Conservation (phyloP, 2,797 vertebrate genomes). For the Aplochiton taeniatus region DNA sequence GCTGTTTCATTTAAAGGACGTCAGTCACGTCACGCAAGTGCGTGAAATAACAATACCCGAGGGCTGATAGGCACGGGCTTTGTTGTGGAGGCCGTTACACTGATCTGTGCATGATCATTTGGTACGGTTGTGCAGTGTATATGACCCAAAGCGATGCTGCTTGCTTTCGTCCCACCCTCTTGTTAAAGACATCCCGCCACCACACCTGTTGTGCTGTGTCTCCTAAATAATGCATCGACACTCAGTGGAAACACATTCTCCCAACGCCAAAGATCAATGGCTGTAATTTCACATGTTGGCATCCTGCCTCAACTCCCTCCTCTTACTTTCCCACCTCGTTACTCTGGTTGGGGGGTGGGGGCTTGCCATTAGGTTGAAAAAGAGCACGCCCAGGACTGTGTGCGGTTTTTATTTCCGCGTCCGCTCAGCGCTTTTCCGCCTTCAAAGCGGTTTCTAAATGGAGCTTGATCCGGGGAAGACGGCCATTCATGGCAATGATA, state of each 20-base stretch:
- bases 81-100: conserved; percentile 27
- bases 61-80: conserved; percentile 48
- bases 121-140: conserved; percentile 32
- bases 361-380: neutral
- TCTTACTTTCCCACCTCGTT: conserved; percentile 25
- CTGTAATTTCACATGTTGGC: conserved; percentile 62
- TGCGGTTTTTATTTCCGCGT: neutral
- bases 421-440: neutral
- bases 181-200: too few relatives aligned
- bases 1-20: conserved; percentile 52
- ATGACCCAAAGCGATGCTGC: conserved; percentile 32
- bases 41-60: conserved; percentile 60
- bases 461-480: neutral
- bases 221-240: conserved; percentile 63
- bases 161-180: conserved; percentile 15
- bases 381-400: conserved; percentile 9
- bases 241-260: conserved; percentile 50
- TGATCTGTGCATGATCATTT: conserved; percentile 30
- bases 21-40: conserved; percentile 37
- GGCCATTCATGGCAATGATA: conserved; percentile 7
- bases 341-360: neutral
- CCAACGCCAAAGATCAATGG: conserved; percentile 63
- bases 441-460: conserved; percentile 16
- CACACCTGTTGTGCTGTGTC: conserved; percentile 56
- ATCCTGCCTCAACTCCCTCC: conserved; percentile 23